Percentiles rank a stretch among this genome's conserved stretches.
Conservation (phyloP, 2,888 invertebrate genomes). For the Axea sp. region DNA sequence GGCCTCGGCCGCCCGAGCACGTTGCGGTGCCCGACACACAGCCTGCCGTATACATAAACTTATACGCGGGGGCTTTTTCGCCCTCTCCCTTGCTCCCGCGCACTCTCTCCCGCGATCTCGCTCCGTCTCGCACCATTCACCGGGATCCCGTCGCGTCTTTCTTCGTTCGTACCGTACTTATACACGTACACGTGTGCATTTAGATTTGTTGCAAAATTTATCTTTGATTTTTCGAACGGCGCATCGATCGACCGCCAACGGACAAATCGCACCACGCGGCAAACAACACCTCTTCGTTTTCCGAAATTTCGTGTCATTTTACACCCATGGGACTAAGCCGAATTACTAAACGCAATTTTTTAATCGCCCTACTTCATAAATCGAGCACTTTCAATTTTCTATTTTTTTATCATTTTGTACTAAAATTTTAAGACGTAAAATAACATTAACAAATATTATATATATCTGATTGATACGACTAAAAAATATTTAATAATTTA, state of each 20-base stretch:
- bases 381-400: no score
- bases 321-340: conserved; percentile 9
- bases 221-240: conserved; percentile 56
- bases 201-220: conserved; percentile 54
- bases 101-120: conserved; percentile 7
- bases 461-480: no score
- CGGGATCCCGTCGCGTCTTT: conserved; percentile 1
- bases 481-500: no score
- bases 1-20: conserved; percentile 68
- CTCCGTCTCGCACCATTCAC: neutral
- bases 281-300: conserved; percentile 31
- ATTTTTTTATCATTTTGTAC: no score
- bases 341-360: conserved; percentile 17
- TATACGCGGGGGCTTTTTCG: conserved; percentile 26
- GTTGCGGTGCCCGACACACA: conserved; percentile 61
- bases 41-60: conserved; percentile 38
- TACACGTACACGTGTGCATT: conserved; percentile 26
- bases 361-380: neutral
- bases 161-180: conserved; percentile 7
- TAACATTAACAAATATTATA: no score
- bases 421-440: no score
- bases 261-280: conserved; percentile 46
- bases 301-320: conserved; percentile 34
- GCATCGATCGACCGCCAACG: conserved; percentile 52
- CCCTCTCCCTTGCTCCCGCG: conserved; percentile 6